A percentile compares a stretch with the other conserved stretches of the same genome.
Evolutionary conservation across 2,113 vertebrate species (phyloP).

Genomic region (Crotalus horridus): DNA sequence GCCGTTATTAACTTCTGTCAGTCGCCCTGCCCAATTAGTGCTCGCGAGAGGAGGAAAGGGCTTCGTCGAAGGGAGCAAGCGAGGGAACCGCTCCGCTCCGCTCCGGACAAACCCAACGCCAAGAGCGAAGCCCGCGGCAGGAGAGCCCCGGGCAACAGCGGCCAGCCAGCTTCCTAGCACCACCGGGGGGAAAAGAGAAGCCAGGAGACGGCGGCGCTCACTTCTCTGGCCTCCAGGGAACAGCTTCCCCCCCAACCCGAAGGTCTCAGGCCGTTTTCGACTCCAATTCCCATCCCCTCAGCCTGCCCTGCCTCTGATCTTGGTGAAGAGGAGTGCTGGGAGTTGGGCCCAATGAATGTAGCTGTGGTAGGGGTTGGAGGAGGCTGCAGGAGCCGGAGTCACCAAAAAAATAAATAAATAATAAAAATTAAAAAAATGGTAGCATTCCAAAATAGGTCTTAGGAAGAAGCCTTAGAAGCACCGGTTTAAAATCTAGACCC

Average conservation of each 20-base stretch:
- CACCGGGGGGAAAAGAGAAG: neutral
- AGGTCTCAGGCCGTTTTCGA: neutral
- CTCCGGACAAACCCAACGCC: neutral
- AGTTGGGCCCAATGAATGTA: neutral
- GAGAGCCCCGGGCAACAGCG: neutral
- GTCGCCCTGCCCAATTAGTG: conserved; percentile 25
- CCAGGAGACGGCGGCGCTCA: neutral
- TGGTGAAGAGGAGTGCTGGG: neutral
- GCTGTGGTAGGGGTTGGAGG: neutral
- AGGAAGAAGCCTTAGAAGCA: neutral
- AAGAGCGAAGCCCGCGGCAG: neutral
- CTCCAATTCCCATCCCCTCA: neutral
- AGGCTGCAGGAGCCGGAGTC: neutral
- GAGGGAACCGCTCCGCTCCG: neutral
- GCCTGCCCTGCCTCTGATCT: neutral
- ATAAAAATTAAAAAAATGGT: neutral
- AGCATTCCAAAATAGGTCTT: neutral
- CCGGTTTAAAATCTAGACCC: neutral
- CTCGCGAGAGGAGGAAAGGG: neutral
- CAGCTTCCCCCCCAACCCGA: neutral
- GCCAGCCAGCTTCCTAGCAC: too few relatives aligned
- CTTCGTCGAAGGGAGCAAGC: neutral
- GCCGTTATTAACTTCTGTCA: conserved; percentile 17
- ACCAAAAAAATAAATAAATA: too few relatives aligned
- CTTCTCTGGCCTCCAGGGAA: neutral